phyloP scores from a whole-genome alignment of 2,797 vertebrate genomes.

The Ibycter americanus region DNA sequence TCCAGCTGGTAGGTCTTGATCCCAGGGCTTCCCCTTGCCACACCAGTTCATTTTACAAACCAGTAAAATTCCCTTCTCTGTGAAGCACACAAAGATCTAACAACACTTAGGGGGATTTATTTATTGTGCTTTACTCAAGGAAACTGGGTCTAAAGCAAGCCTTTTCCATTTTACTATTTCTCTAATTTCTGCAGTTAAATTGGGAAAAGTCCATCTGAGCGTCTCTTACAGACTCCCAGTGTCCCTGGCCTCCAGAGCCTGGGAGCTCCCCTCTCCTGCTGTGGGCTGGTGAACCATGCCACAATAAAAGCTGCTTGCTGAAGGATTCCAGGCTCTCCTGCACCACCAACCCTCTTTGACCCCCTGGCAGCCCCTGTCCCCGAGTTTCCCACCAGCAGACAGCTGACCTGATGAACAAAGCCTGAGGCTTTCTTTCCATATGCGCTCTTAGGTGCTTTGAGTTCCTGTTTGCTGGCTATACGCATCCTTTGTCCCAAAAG shows the following conservation, averaged over 20 bases:
- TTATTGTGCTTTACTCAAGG: constrained; percentile 55
- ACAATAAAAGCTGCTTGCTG: neutral
- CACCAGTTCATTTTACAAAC: constrained; percentile 24
- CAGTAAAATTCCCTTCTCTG: constrained; percentile 9
- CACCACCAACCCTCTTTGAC: neutral
- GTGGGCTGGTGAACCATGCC: neutral
- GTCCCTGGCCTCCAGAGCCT: neutral
- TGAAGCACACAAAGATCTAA: constrained; percentile 42
- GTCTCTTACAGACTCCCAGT: neutral
- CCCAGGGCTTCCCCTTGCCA: neutral
- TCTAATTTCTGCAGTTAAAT: constrained; percentile 66
- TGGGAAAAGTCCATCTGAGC: constrained; percentile 43
- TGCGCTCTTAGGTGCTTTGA: neutral
- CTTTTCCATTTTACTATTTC: constrained; percentile 68
- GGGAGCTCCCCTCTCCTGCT: neutral
- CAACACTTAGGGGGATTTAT: constrained; percentile 41
- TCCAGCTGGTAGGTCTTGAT: neutral
- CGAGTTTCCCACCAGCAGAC: neutral
- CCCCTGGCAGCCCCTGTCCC: neutral
- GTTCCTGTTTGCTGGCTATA: neutral
- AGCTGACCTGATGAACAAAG: neutral
- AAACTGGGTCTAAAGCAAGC: constrained; percentile 43
- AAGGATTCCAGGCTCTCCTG: neutral
- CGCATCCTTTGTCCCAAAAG: neutral
- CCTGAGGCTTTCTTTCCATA: neutral